phyloP scores from a whole-genome alignment of 1,140 invertebrate species.

The Bathynomus jamesi region DNA sequence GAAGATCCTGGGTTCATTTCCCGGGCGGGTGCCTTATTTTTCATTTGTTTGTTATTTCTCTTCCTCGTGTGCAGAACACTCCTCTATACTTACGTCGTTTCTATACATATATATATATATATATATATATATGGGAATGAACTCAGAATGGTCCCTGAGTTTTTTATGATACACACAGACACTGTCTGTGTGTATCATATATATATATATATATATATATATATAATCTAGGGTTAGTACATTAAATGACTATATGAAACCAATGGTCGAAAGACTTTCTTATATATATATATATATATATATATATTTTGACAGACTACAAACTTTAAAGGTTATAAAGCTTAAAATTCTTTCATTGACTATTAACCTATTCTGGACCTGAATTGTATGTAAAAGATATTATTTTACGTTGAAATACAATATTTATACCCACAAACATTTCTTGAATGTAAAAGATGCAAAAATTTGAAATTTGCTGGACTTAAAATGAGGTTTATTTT shows the following conservation, averaged over 20 bases:
- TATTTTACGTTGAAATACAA: not conserved
- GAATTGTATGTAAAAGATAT: too few relatives aligned
- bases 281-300: not conserved
- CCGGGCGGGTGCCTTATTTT: too few relatives aligned
- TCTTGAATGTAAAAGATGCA: not conserved
- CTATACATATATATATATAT: not conserved
- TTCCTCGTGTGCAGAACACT: not conserved
- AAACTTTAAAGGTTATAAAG: too few relatives aligned
- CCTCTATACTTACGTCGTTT: not conserved
- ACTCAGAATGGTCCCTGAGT: too few relatives aligned
- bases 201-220: not conserved
- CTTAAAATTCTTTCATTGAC: too few relatives aligned
- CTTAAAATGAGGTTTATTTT: not conserved
- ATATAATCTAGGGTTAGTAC: not conserved
- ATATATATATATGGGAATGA: not conserved
- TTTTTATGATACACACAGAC: not conserved
- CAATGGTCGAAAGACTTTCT: not conserved
- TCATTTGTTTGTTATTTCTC: too few relatives aligned
- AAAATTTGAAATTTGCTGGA: not conserved
- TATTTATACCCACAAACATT: not conserved
- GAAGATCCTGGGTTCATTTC: too few relatives aligned
- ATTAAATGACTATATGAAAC: not conserved
- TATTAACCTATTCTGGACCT: too few relatives aligned
- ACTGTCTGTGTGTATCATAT: not conserved
- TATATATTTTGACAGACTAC: too few relatives aligned